These are phyloP conservation scores for Pungitius pungitius DNA, from an alignment of 2,113 vertebrate species.

Conservation along the genomic window DNA sequence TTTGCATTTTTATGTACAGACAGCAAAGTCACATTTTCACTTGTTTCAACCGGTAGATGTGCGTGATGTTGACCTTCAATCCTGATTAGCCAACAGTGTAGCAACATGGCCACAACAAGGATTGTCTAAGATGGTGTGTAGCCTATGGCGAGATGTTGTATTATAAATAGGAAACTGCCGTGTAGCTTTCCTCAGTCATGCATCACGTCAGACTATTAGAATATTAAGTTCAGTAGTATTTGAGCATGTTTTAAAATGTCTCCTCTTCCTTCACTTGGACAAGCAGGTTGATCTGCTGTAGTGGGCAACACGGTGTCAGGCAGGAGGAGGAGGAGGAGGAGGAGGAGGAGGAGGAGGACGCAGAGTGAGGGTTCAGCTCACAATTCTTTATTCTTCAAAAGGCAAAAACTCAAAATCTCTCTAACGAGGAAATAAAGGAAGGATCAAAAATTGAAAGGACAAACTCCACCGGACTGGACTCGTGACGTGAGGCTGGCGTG, in stretches of 20 bases:
- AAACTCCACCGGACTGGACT: too few species aligned
- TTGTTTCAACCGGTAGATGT: background rate
- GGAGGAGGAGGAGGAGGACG: too few species aligned
- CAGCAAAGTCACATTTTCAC: background rate
- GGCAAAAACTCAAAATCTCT: too few species aligned
- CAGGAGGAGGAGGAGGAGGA: constrained; percentile 1
- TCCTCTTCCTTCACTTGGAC: constrained; percentile 29
- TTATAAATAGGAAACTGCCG: constrained; percentile 54
- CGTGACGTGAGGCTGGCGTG: too few species aligned
- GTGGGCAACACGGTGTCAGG: constrained; percentile 6
- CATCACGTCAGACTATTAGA: too few species aligned
- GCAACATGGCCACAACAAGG: constrained; percentile 46
- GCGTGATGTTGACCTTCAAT: background rate
- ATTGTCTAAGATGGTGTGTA: constrained; percentile 59
- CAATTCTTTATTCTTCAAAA: too few species aligned
- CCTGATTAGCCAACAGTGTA: constrained; percentile 8
- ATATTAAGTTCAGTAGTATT: constrained; percentile 61
- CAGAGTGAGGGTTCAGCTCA: too few species aligned
- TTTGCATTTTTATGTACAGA: background rate
- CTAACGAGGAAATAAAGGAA: too few species aligned
- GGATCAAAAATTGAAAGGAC: too few species aligned
- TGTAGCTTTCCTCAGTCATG: constrained; percentile 52
- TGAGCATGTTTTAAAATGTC: constrained; percentile 34
- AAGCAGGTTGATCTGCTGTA: constrained; percentile 37
- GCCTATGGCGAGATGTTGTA: constrained; percentile 60